A percentile compares a stretch with the other conserved stretches of the same genome.
phyloP scores from a whole-genome alignment of 2,113 vertebrate species.

The Tetraodon nigroviridis region DNA sequence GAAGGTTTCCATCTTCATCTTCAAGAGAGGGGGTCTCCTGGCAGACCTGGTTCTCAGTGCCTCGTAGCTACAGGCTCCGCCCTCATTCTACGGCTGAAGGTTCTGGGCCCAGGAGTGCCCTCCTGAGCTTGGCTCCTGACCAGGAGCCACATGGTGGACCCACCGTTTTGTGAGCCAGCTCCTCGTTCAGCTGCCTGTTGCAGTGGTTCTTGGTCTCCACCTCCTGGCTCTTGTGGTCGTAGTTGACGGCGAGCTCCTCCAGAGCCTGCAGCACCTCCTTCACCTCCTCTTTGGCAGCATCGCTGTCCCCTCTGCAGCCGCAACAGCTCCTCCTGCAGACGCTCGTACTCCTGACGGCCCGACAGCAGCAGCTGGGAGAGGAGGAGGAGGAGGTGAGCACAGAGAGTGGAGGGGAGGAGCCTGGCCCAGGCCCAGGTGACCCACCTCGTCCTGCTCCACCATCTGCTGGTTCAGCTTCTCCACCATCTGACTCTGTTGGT shows the following conservation, averaged over 20 bases:
- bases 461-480: conserved; percentile 93
- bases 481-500: conserved; percentile 90
- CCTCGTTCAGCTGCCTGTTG: conserved; percentile 82
- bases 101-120: no score
- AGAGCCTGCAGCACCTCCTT: conserved; percentile 92
- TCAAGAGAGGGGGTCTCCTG: no score
- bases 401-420: neutral
- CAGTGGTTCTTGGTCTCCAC: conserved; percentile 81
- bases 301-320: conserved; percentile 87
- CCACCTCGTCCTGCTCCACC: conserved; percentile 93
- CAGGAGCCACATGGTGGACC: conserved; percentile 11
- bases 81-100: no score
- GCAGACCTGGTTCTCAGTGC: no score
- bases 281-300: conserved; percentile 85
- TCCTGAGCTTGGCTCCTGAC: neutral
- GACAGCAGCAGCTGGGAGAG: conserved; percentile 79
- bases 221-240: conserved; percentile 92
- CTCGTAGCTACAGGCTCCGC: no score
- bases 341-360: conserved; percentile 82
- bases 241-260: conserved; percentile 93
- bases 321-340: conserved; percentile 85
- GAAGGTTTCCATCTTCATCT: no score
- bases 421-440: neutral
- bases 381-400: neutral
- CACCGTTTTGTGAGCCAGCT: conserved; percentile 85